phyloP scores from a whole-genome alignment of 2,113 vertebrate species.

The Galeopterus variegatus region DNA sequence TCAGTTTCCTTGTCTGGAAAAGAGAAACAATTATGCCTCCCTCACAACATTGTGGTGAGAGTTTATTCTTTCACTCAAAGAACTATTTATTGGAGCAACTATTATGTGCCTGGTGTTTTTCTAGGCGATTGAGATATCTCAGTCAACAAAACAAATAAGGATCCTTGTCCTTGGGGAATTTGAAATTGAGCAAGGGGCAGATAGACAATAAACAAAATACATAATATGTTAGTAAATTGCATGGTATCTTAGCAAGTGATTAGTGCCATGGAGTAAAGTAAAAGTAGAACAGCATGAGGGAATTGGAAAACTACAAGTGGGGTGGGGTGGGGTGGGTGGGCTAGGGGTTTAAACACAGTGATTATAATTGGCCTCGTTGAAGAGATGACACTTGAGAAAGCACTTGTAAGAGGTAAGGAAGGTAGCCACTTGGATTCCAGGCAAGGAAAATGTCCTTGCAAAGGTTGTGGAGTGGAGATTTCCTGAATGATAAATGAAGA shows the following conservation, averaged over 20 bases:
- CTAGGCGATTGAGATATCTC: not conserved
- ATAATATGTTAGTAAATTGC: not conserved
- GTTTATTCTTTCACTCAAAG: not conserved
- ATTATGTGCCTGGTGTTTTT: not conserved
- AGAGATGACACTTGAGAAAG: not conserved
- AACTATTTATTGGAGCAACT: not conserved
- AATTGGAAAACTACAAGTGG: not conserved
- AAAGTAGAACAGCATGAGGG: not conserved
- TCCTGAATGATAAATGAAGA: not conserved
- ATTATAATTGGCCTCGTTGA: not conserved
- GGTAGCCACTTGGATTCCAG: not conserved
- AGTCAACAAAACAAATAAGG: not conserved
- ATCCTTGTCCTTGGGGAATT: not conserved
- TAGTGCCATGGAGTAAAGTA: not conserved
- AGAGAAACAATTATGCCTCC: conserved; percentile 6
- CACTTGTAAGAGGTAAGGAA: not conserved
- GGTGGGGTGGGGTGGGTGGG: not conserved
- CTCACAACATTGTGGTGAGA: not conserved
- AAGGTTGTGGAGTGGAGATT: not conserved
- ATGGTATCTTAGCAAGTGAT: not conserved
- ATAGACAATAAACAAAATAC: not conserved
- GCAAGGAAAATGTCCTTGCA: not conserved
- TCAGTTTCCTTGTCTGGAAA: not conserved
- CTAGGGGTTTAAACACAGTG: not conserved
- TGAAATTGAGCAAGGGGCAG: not conserved